Evolutionary conservation across 2,888 invertebrate species (phyloP), one percentile per base, ranked within the genome.

Genomic region (Xylota segnis): DNA sequence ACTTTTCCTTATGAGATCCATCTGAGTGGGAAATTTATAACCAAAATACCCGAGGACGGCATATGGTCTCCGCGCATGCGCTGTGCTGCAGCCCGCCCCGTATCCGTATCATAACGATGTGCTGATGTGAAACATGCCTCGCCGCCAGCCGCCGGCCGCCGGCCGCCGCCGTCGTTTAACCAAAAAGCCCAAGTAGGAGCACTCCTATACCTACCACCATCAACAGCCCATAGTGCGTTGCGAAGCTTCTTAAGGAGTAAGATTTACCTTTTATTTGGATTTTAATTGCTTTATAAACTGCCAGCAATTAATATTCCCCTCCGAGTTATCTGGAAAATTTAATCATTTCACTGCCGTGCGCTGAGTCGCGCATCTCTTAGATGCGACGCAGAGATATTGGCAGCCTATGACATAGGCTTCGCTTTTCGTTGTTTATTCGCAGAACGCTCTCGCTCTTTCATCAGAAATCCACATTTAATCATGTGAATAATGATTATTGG

Each of bases 401-500:
- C 72, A 82, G 72, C 47, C 77, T 47, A 74, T 74, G 59, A 65
- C 58, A 50, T 75, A 50, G 75, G 84, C 58, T 79, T 50, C 18
- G 32, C 47, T 47, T 58, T 72, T 63, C 14, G 63, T 27, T 52
- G 5, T 52, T 32, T 37, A 45, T 59, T 84, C 74, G 79, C 79
- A 71, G 77, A 76, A 77, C 27, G 59, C 65, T 81, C 71, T 86
- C 27, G 59, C 65, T 81, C 71, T 86, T 86, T 86, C 76, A 61
- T 68, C 71, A 71, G 86, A 86, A 86, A 86, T 82, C 71, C 76
- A 72, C 76, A 23, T 86, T 82, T 63, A 86, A 82, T 86, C 76
- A 86, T 45, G 89, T 91, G 92, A 91, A 90, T 90, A 92, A 91
- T 91, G 91, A 89, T 91, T 91, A 91, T 92, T 91, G 92, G 78